phyloP scores from a whole-genome alignment of 2,888 invertebrate species.

The Leptinotarsa tumamoca region DNA sequence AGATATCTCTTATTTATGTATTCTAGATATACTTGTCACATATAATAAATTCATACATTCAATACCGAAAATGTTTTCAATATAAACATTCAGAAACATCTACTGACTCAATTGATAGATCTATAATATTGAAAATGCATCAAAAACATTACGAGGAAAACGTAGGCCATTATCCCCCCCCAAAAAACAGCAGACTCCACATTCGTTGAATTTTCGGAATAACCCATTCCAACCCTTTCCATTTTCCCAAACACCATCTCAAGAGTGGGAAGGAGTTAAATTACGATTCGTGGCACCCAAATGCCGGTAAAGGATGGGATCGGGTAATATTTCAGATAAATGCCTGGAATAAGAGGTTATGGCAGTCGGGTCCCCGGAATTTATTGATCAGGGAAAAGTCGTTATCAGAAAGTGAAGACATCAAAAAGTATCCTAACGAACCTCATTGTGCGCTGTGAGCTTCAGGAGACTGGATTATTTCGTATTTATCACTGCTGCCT shows the following conservation, averaged over 20 bases:
- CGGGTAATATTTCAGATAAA: not conserved
- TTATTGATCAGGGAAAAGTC: not conserved
- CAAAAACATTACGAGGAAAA: no score
- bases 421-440: not conserved
- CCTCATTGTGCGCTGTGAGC: not conserved
- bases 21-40: no score
- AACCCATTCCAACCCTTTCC: no score
- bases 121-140: no score
- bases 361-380: not conserved
- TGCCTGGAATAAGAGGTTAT: slow-evolving; percentile 6
- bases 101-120: no score
- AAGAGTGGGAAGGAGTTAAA: not conserved
- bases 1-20: no score
- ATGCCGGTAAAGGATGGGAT: not conserved
- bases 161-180: no score
- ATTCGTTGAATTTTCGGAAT: no score
- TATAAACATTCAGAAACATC: no score
- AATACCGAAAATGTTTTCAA: no score
- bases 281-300: not conserved
- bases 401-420: slow-evolving; percentile 9
- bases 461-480: not conserved
- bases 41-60: no score
- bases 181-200: no score
- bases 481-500: not conserved
- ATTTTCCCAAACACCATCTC: not conserved